phyloP scores from a whole-genome alignment of 2,797 vertebrate species.

The Enteromius mattozi region DNA sequence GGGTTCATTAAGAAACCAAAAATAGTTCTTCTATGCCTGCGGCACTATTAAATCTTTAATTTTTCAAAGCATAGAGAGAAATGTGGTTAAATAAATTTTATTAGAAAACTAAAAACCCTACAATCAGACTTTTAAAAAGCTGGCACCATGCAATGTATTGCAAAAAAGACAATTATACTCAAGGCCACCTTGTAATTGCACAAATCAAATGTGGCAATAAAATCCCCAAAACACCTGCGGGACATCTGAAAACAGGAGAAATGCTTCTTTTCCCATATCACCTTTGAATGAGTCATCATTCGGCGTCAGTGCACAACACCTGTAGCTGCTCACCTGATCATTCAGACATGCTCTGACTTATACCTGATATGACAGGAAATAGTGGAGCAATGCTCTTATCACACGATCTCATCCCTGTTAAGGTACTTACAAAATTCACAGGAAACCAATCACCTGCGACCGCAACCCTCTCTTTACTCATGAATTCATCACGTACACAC shows the following conservation, averaged over 20 bases:
- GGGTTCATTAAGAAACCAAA: background rate
- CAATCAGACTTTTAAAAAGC: background rate
- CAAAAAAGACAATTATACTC: background rate
- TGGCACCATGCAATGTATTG: background rate
- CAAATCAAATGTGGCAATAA: background rate
- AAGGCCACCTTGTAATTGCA: background rate
- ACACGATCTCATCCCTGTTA: background rate
- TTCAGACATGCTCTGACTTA: slow-evolving; percentile 29
- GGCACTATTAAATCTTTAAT: background rate
- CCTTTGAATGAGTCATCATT: slow-evolving; percentile 22
- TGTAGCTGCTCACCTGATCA: slow-evolving; percentile 32
- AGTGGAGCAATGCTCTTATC: slow-evolving; percentile 9
- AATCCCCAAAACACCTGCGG: background rate
- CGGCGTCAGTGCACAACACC: slow-evolving; percentile 30
- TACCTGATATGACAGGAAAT: slow-evolving; percentile 24
- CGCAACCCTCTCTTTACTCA: slow-evolving; percentile 17
- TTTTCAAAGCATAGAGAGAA: background rate
- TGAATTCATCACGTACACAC: background rate
- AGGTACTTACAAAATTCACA: background rate
- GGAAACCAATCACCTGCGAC: background rate
- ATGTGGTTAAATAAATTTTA: background rate
- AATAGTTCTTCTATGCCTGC: background rate
- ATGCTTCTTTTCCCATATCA: background rate
- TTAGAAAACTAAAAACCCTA: background rate
- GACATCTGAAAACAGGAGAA: background rate